Conservation (phyloP, 2,797 vertebrate genomes). For the Epinephelus awoara region DNA sequence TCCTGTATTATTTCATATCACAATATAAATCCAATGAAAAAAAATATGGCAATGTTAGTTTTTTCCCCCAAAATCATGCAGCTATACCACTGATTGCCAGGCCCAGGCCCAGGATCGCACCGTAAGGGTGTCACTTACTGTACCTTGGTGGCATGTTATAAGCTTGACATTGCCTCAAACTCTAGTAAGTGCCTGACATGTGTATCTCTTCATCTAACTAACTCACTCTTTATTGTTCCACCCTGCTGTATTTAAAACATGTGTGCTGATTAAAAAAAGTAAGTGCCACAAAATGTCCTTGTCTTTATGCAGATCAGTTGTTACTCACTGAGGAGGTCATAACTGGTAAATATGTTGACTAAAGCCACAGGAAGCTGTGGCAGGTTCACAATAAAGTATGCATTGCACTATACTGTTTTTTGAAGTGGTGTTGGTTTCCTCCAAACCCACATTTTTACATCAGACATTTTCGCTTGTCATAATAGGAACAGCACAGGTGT, state of each 20-base stretch:
- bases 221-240: background rate
- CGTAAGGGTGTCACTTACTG: background rate
- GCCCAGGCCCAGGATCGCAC: background rate
- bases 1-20: too few relatives aligned
- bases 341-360: background rate
- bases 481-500: too few relatives aligned
- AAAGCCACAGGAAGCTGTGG: background rate
- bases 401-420: background rate
- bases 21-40: too few relatives aligned
- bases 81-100: too few relatives aligned
- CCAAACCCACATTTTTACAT: background rate
- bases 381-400: background rate
- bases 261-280: too few relatives aligned
- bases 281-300: background rate
- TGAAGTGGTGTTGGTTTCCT: background rate
- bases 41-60: too few relatives aligned
- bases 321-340: background rate
- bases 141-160: background rate
- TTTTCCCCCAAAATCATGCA: too few relatives aligned
- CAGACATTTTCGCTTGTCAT: too few relatives aligned
- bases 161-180: background rate
- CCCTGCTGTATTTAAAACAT: background rate
- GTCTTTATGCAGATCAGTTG: background rate
- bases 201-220: background rate
- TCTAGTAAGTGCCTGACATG: background rate